Evolutionary conservation across 2,113 vertebrate species (phyloP).

Genomic region (Crotalus helleri): DNA sequence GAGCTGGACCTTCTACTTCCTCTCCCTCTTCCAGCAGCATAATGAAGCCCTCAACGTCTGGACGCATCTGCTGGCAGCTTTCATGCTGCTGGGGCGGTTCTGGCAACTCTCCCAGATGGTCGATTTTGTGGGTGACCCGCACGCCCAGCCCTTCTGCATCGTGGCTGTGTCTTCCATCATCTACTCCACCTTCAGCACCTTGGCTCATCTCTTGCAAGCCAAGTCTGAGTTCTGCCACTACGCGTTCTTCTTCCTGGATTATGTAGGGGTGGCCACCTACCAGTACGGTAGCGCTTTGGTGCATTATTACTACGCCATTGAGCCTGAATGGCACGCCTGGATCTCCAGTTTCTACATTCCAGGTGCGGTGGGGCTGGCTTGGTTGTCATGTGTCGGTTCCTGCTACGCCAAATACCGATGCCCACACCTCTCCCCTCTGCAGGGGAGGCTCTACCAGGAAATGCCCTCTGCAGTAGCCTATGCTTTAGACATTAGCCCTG

Average conservation of each 20-base stretch:
- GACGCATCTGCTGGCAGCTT: constrained; percentile 84
- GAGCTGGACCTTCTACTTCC: constrained; percentile 89
- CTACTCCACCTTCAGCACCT: constrained; percentile 85
- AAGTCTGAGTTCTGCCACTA: constrained; percentile 95
- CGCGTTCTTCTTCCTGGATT: constrained; percentile 94
- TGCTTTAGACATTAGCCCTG: constrained; percentile 89
- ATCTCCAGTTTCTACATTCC: constrained; percentile 82
- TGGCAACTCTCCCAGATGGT: constrained; percentile 76
- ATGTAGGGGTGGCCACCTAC: constrained; percentile 89
- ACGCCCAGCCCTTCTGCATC: constrained; percentile 87
- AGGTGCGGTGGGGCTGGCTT: constrained; percentile 77
- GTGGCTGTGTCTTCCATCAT: constrained; percentile 81
- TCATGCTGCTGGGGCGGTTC: constrained; percentile 83
- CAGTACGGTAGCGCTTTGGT: constrained; percentile 89
- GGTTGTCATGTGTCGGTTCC: constrained; percentile 90
- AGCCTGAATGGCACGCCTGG: constrained; percentile 79
- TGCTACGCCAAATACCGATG: constrained; percentile 88
- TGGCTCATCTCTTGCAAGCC: constrained; percentile 91
- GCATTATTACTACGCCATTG: constrained; percentile 89
- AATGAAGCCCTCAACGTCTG: constrained; percentile 92
- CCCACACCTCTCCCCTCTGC: constrained; percentile 66
- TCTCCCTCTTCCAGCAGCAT: constrained; percentile 90
- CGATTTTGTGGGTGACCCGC: constrained; percentile 84
- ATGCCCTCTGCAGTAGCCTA: constrained; percentile 89
- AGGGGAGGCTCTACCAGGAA: constrained; percentile 86